phyloP scores from a whole-genome alignment of 1,140 invertebrate species.

The Fopius arisanus region DNA sequence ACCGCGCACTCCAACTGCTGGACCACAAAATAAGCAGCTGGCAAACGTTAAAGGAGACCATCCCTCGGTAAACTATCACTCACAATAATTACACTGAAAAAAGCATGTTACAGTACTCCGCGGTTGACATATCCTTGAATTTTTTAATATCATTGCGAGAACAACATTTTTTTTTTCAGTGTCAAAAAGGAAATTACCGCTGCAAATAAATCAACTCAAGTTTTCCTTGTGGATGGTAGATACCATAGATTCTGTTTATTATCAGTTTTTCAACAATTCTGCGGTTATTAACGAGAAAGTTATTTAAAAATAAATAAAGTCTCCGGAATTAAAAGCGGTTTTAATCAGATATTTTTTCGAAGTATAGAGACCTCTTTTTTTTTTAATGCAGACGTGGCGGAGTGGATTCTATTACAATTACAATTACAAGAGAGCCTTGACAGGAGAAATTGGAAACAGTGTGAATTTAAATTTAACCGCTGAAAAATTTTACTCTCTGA shows the following conservation, averaged over 20 bases:
- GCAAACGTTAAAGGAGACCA: slow-evolving; percentile 82
- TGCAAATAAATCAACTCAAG: not conserved
- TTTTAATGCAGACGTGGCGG: no score
- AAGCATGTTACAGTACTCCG: not conserved
- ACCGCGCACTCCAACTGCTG: slow-evolving; percentile 72
- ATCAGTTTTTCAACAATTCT: not conserved
- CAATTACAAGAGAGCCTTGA: no score
- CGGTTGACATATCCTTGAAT: not conserved
- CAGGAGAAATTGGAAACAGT: no score
- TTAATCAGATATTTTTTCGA: no score
- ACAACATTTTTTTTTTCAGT: not conserved
- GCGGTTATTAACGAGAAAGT: not conserved
- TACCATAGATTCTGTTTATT: not conserved
- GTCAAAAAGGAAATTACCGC: not conserved
- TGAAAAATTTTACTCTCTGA: no score
- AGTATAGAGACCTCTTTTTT: no score
- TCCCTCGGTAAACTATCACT: slow-evolving; percentile 70
- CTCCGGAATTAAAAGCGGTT: no score
- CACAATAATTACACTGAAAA: not conserved
- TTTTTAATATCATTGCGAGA: not conserved
- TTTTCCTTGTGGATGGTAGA: no score
- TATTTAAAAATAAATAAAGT: no score
- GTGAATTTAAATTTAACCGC: no score
- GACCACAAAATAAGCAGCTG: slow-evolving; percentile 74
- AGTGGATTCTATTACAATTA: no score